Evolutionary conservation across 2,888 invertebrate genomes (phyloP).

Genomic region (Trissoscelio sp.): DNA sequence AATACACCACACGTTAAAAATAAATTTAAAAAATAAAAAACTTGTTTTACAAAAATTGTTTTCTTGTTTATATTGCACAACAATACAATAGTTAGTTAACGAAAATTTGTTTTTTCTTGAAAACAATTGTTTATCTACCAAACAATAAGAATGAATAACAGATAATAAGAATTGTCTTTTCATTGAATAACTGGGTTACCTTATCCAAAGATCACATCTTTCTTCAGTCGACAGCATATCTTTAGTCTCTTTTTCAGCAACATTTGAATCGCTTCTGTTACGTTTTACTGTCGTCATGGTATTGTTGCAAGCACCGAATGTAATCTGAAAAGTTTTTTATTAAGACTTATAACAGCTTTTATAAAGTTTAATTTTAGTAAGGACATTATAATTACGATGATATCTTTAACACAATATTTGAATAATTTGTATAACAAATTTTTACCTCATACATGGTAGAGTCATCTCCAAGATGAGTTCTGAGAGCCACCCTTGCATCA

Average conservation of each 20-base stretch:
- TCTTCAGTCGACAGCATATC: constrained; percentile 71
- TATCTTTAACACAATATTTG: no score
- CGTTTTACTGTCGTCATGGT: constrained; percentile 75
- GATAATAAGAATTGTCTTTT: background rate
- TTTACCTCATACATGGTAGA: constrained; percentile 76
- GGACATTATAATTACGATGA: no score
- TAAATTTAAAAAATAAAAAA: no score
- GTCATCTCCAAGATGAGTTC: constrained; percentile 75
- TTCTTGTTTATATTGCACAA: no score
- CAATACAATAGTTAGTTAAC: no score
- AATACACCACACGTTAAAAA: no score
- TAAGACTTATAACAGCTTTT: no score
- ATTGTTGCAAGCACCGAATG: constrained; percentile 75
- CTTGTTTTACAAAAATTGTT: no score
- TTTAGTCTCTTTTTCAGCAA: constrained; percentile 73
- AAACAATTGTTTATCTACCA: no score
- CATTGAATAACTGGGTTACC: constrained; percentile 67
- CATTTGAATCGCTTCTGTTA: constrained; percentile 70
- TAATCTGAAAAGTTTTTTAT: constrained; percentile 73
- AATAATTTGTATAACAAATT: background rate
- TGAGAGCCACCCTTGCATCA: constrained; percentile 76
- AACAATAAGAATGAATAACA: no score
- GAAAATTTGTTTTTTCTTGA: no score
- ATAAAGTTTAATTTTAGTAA: no score
- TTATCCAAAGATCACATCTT: constrained; percentile 73